Evolutionary conservation across 1,140 invertebrate species (phyloP).

Genomic region (Drosophila jambulina): DNA sequence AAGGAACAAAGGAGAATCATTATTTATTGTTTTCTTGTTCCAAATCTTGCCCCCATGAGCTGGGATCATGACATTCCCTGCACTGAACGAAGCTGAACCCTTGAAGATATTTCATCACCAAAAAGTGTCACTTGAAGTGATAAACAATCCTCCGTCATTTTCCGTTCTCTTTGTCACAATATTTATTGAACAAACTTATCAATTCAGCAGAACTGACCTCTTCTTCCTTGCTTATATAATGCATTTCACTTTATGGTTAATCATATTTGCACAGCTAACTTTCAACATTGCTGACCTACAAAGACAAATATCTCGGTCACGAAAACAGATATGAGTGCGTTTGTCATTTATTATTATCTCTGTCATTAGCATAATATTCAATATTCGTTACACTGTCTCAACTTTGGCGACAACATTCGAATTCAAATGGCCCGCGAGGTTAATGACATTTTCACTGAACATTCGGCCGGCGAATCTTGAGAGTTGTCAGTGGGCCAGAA

Average conservation of each 20-base stretch:
- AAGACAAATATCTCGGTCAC: conserved; percentile 49
- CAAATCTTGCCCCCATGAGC: not conserved
- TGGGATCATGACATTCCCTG: not conserved
- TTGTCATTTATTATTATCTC: conserved; percentile 33
- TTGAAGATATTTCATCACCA: not conserved
- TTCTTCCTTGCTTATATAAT: conserved; percentile 21
- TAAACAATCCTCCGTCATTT: conserved; percentile 18
- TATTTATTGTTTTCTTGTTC: conserved; percentile 21
- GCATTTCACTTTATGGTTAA: conserved; percentile 27
- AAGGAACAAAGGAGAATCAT: conserved; percentile 26
- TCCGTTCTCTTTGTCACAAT: conserved; percentile 19
- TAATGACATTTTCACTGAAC: conserved; percentile 61
- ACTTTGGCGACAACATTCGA: conserved; percentile 41
- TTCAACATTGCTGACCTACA: conserved; percentile 54
- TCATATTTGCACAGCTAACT: conserved; percentile 38
- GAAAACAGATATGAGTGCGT: conserved; percentile 13
- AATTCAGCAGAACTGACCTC: conserved; percentile 41
- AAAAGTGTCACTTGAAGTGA: conserved; percentile 25
- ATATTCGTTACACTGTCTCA: conserved; percentile 52
- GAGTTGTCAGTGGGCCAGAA: conserved; percentile 49
- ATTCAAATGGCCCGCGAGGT: conserved; percentile 56
- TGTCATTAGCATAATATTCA: conserved; percentile 50
- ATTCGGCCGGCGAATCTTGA: conserved; percentile 24
- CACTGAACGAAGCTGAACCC: conserved; percentile 4
- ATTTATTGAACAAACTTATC: conserved; percentile 29